Base-by-base conservation (phyloP, 2,797 vertebrate genomes). In the Graptemys geographica region DNA sequence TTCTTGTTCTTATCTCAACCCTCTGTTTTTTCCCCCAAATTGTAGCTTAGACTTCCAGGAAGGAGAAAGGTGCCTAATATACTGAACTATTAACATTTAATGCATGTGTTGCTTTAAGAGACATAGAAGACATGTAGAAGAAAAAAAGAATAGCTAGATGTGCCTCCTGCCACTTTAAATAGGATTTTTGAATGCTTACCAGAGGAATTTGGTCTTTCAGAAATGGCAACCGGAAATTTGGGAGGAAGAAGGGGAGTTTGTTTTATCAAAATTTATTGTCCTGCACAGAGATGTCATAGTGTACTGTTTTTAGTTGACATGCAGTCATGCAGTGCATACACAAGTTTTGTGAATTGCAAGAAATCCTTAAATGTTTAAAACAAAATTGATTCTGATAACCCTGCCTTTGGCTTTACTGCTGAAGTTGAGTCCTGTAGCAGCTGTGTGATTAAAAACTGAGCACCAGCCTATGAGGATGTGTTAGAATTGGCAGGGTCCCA, bases 401-500 rank as follows among this genome's bases (percentile, higher is more conserved):
- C 51, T 69, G n/a, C 47, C 3, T 94, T 91, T 94, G 55, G 51
- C 23, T 89, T 87, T 93, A 28, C 52, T 95, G 80, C 87, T 28
- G 62, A 76, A 65, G 69, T 92, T 86, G 85, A 93, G 80, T 87
- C 65, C 86, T 81, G 87, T 90, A 97, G 95, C 96, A 98, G 95
- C 92, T 94, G 72, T 82, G 59, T 94, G 79, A 47, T 95, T 89
- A 95, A 90, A 86, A 88, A 72, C 96, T 90, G 49, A 98, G 96
- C 95, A 95, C 86, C 93, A 92, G 96, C 97, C 97, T 96, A 55
- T 97, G 81, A 65, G 97, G 96, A 94, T 98, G 97, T 98, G 89
- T 97, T 98, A 92, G 93, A 92, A 95, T 97, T 98, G 98, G 98
- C 97, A 95, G 41, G 97, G 96, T 96, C 96, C 97, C 97, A 90